phyloP scores from a whole-genome alignment of 1,140 invertebrate species.

The Zaprionus ornatus region DNA sequence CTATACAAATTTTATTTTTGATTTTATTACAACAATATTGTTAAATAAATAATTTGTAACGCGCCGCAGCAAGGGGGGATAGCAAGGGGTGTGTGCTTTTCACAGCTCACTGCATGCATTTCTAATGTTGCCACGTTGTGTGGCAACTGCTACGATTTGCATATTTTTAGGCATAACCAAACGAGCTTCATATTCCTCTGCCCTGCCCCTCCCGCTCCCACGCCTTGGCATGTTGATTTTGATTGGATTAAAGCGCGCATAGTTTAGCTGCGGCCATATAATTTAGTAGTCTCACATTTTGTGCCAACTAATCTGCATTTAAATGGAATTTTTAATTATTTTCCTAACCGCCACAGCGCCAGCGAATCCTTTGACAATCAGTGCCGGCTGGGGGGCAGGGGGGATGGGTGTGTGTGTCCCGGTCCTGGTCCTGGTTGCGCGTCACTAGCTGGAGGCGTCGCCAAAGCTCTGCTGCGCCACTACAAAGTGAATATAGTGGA shows the following conservation, averaged over 20 bases:
- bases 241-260: constrained; percentile 58
- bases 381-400: constrained; percentile 40
- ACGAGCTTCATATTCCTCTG: neutral
- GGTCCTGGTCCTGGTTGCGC: constrained; percentile 28
- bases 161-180: constrained; percentile 67
- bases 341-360: constrained; percentile 61
- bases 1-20: constrained; percentile 67
- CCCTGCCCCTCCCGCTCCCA: neutral
- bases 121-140: constrained; percentile 42
- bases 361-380: constrained; percentile 77
- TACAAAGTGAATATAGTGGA: constrained; percentile 32
- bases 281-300: constrained; percentile 71
- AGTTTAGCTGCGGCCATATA: constrained; percentile 57
- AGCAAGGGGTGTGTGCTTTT: neutral
- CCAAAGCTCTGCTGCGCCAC: constrained; percentile 25
- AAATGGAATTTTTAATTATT: constrained; percentile 82
- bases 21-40: constrained; percentile 69
- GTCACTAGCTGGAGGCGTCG: constrained; percentile 5
- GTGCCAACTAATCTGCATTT: constrained; percentile 78
- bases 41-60: constrained; percentile 61
- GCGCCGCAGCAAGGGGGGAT: neutral
- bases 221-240: constrained; percentile 47
- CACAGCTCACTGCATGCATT: constrained; percentile 61
- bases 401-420: neutral
- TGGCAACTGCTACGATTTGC: constrained; percentile 50